A percentile compares a stretch with the other conserved stretches of the same genome.
Conservation (phyloP, 2,113 vertebrate genomes). For the Gymnorhina tibicen region DNA sequence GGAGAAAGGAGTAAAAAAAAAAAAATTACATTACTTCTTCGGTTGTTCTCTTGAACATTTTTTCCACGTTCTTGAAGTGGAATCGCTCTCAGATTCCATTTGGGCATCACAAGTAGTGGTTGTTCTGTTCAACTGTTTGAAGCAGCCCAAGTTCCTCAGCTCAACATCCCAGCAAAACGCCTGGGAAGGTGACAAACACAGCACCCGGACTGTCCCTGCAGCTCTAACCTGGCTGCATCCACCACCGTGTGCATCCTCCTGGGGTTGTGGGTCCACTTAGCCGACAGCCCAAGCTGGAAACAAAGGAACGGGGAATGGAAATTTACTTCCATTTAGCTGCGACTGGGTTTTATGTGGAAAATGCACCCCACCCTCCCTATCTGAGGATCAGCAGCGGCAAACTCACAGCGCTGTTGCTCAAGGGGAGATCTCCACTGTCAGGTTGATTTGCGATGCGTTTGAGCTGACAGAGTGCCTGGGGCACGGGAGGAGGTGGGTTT, state of each 20-base stretch:
- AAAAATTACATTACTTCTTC: not conserved
- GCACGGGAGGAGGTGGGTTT: constrained; percentile 40
- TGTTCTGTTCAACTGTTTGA: not conserved
- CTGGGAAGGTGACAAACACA: rapidly evolving
- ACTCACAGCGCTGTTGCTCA: constrained; percentile 10
- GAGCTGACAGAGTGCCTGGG: not conserved
- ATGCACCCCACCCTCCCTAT: constrained; percentile 41
- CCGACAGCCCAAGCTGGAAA: not conserved
- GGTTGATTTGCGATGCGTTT: constrained; percentile 35
- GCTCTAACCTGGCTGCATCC: rapidly evolving
- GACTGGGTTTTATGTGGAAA: constrained; percentile 4
- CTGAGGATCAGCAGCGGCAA: not conserved
- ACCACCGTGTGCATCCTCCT: not conserved
- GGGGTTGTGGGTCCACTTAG: rapidly evolving
- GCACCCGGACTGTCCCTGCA: not conserved
- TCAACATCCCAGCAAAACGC: rapidly evolving
- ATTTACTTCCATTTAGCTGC: constrained; percentile 19
- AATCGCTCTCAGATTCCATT: not conserved
- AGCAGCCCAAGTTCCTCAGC: not conserved
- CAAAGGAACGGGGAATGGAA: constrained; percentile 15
- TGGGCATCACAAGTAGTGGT: too few relatives aligned
- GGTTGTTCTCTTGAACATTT: not conserved
- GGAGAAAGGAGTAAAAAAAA: not conserved
- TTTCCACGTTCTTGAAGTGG: not conserved
- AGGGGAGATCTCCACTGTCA: constrained; percentile 49